Evolutionary conservation across 2,888 invertebrate species (phyloP).

Genomic region (Orthosia gothica): DNA sequence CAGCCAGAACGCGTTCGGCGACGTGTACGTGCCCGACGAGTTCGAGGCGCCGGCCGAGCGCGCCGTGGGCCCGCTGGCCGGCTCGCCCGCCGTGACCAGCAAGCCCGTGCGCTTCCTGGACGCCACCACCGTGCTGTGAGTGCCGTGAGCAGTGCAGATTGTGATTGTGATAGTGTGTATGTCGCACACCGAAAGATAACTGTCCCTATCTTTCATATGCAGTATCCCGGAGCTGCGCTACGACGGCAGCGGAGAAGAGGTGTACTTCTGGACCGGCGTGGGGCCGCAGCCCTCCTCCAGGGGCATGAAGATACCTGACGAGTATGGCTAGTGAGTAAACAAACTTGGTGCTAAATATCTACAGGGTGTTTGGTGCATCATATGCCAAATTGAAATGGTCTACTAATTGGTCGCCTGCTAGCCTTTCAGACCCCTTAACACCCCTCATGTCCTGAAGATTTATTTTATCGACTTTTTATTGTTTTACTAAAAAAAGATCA

Average conservation of each 20-base stretch:
- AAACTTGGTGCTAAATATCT: neutral
- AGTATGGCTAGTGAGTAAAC: constrained; percentile 96
- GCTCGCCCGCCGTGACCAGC: constrained; percentile 92
- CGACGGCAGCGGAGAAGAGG: constrained; percentile 94
- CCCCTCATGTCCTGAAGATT: no score
- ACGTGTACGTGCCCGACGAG: constrained; percentile 97
- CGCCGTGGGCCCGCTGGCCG: constrained; percentile 83
- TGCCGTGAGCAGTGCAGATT: no score
- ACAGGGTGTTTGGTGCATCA: no score
- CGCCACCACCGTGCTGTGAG: constrained; percentile 93
- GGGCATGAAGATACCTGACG: constrained; percentile 96
- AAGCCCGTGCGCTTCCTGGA: constrained; percentile 95
- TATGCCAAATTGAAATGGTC: no score
- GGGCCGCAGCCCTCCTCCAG: constrained; percentile 97
- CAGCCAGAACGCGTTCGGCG: constrained; percentile 97
- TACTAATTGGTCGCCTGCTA: no score
- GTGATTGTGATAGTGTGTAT: no score
- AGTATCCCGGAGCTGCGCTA: constrained; percentile 95
- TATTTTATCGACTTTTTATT: no score
- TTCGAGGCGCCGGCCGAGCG: constrained; percentile 96
- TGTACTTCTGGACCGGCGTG: constrained; percentile 97
- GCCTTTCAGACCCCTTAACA: no score
- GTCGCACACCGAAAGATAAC: neutral
- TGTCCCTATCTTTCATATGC: constrained; percentile 23
- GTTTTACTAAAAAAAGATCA: no score